Conservation (phyloP, 2,888 invertebrate species). For the Tyria jacobaeae region DNA sequence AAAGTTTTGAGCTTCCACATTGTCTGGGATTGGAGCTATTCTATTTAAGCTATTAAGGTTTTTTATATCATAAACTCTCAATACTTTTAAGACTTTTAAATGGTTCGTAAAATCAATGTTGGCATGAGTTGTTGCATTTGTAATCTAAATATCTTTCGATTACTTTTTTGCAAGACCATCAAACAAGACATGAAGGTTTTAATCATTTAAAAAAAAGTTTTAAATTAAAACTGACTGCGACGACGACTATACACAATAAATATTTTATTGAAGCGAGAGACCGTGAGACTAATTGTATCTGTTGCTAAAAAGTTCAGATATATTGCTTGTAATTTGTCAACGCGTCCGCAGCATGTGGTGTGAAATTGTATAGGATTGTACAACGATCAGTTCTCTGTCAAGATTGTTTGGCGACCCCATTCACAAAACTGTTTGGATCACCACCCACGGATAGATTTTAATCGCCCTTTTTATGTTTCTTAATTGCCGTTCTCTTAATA, state of each 20-base stretch:
- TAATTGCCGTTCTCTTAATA: slow-evolving; percentile 3
- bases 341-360: slow-evolving; percentile 27
- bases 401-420: slow-evolving; percentile 44
- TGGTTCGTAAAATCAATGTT: not conserved
- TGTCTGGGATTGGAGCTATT: no score
- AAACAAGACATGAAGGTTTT: no score
- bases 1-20: no score
- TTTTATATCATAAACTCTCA: no score
- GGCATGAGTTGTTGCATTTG: not conserved
- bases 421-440: slow-evolving; percentile 36
- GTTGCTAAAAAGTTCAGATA: slow-evolving; percentile 21
- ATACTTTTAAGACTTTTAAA: not conserved
- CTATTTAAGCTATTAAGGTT: not conserved
- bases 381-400: slow-evolving; percentile 40
- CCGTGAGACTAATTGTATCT: not conserved
- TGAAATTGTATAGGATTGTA: slow-evolving; percentile 48
- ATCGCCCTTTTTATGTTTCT: slow-evolving; percentile 17
- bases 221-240: not conserved
- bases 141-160: not conserved
- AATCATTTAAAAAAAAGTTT: no score
- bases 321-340: slow-evolving; percentile 47
- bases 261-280: not conserved
- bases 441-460: slow-evolving; percentile 26
- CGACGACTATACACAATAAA: not conserved
- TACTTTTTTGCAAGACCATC: no score